Percentiles rank a stretch among this genome's conserved stretches.
phyloP scores from a whole-genome alignment of 23 tunicate species.

The Corella eumyota region DNA sequence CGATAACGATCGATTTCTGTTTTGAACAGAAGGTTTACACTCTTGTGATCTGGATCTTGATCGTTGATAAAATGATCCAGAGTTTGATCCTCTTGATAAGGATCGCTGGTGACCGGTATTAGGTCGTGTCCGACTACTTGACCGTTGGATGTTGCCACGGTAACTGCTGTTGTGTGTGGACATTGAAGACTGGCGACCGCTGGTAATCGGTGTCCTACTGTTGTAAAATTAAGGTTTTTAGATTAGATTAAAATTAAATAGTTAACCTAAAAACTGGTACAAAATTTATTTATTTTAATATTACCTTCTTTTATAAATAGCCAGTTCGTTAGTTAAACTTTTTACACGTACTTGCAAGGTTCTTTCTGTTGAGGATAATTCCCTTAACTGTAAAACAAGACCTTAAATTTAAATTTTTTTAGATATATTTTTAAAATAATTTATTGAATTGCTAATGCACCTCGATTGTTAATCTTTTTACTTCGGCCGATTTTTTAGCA shows the following conservation, averaged over 20 bases:
- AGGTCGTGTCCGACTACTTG: conserved; percentile 20
- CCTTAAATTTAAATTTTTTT: background rate
- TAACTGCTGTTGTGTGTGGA: background rate
- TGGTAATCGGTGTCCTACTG: conserved; percentile 34
- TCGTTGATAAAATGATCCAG: conserved; percentile 27
- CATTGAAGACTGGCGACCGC: background rate
- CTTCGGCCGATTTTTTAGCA: conserved; percentile 70
- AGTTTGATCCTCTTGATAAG: conserved; percentile 25
- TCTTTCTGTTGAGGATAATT: conserved; percentile 57
- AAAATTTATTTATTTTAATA: background rate
- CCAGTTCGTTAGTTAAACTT: conserved; percentile 83
- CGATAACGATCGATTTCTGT: too few relatives aligned
- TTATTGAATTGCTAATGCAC: too few relatives aligned
- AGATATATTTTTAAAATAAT: too few relatives aligned
- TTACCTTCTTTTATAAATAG: conserved; percentile 76
- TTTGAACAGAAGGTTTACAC: too few relatives aligned
- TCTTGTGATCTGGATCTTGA: conserved; percentile 13
- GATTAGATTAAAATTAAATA: background rate
- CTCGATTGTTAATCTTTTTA: conserved; percentile 47
- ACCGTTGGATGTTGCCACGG: background rate
- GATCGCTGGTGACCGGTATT: conserved; percentile 14
- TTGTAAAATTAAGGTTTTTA: too few relatives aligned
- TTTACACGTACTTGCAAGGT: conserved; percentile 78
- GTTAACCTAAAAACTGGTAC: background rate
- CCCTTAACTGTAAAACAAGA: conserved; percentile 29